Base-by-base conservation (phyloP, 2,888 invertebrate genomes). In the Synanthedon myopaeformis region DNA sequence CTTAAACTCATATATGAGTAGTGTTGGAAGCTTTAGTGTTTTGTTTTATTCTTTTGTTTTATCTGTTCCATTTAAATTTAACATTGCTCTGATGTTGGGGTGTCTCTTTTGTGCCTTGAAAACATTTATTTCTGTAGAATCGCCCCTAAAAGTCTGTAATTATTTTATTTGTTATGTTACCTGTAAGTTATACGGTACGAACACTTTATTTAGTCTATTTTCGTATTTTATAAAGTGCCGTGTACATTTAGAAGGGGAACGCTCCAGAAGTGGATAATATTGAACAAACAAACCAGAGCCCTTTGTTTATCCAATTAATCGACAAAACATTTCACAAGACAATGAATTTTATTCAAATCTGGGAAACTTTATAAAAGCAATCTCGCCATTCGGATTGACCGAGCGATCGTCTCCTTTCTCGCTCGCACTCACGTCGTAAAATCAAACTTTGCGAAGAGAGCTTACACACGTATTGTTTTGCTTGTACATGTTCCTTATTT, bases 271-370 rank as follows among this genome's bases (percentile, higher is more conserved):
- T 45, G 45, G 45, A 45, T 45, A 45, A 45, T 45, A 6, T 45
- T 45, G 13, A 45, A 45, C 45, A 45, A 45, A 45, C 45, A 45
- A 58, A 28, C 56, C 59, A 60, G 61, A 60, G 62, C 63, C 61
- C 62, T 58, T 60, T 64, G 67, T 74, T 74, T 72, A 61, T 59
- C 57, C 64, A 74, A 76, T 75, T 75, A 74, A 74, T 72, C 65
- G 72, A 58, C 57, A 55, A 54, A 57, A 67, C 45, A 61, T 68
- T 67, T 64, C 64, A 69, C 59, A 63, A 71, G 69, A 67, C 66
- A 72, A 72, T 71, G 64, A 70, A 72, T 67, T 74, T 67, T 61
- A 66, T 69, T 69, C 63, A 60, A 61, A 65, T 67, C 66, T 61
- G 63, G 66, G 35, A 49, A 70, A 74, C 63, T 74, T 70, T 60